Evolutionary conservation across 2,888 invertebrate species (phyloP).

Genomic region (Cacoxenus indagator): DNA sequence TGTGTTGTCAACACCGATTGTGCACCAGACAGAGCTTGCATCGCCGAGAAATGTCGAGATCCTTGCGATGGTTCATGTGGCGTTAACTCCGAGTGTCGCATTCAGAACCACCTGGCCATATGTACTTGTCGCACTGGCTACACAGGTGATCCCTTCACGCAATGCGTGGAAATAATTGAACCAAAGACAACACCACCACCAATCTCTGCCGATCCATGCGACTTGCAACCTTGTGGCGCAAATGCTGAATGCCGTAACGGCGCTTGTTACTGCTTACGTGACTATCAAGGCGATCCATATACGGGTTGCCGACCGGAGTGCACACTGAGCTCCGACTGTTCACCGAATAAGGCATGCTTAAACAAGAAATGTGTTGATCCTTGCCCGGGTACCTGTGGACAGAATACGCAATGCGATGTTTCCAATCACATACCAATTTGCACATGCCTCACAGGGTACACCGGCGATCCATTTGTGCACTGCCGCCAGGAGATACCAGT

Average conservation of each 20-base stretch:
- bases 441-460: conserved; percentile 76
- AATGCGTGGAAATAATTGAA: conserved; percentile 73
- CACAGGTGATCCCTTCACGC: conserved; percentile 79
- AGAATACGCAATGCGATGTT: conserved; percentile 79
- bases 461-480: conserved; percentile 79
- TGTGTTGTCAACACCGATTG: conserved; percentile 78
- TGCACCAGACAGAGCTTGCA: conserved; percentile 77
- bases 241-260: conserved; percentile 82
- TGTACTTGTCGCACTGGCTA: conserved; percentile 76
- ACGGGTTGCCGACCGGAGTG: conserved; percentile 80
- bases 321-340: conserved; percentile 80
- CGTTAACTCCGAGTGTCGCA: conserved; percentile 78
- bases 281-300: conserved; percentile 78
- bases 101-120: conserved; percentile 79
- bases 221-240: conserved; percentile 81
- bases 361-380: conserved; percentile 82
- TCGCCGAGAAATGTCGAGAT: conserved; percentile 80
- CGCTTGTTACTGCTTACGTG: conserved; percentile 75
- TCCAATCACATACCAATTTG: conserved; percentile 83
- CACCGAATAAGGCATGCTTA: conserved; percentile 78
- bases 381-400: conserved; percentile 82
- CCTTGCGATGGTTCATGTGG: conserved; percentile 82
- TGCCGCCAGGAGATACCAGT: conserved; percentile 70
- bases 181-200: conserved; percentile 72
- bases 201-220: conserved; percentile 76